These are phyloP conservation scores for Platorchestia sp. DNA, from an alignment of 1,140 invertebrate genomes.

Conservation along the genomic window DNA sequence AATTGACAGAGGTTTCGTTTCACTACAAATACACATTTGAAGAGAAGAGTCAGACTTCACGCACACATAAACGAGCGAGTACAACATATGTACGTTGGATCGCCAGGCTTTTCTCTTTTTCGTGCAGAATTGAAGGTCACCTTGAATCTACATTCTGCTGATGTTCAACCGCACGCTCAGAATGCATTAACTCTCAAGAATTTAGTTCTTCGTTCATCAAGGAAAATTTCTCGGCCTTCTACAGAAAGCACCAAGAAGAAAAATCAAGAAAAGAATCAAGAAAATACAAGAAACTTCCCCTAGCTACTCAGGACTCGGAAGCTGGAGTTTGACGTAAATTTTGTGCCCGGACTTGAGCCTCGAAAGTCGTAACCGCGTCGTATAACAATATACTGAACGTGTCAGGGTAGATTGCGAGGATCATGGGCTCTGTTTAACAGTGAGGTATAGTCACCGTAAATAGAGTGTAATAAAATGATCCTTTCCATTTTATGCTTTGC, in stretches of 20 bases:
- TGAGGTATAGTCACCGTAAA: not conserved
- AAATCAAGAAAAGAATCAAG: not conserved
- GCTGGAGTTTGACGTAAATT: not conserved
- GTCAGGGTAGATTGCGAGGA: not conserved
- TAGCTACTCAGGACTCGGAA: not conserved
- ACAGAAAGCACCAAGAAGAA: not conserved
- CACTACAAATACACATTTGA: too few species aligned
- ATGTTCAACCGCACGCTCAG: not conserved
- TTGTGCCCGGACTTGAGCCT: not conserved
- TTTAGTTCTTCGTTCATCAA: not conserved
- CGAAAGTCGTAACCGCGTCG: not conserved
- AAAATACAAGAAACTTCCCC: not conserved
- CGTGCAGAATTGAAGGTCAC: not conserved
- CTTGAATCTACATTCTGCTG: not conserved
- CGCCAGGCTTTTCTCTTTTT: not conserved
- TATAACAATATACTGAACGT: not conserved
- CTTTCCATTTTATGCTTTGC: not conserved
- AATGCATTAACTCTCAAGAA: not conserved
- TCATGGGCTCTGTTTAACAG: not conserved
- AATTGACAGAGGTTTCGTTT: not conserved
- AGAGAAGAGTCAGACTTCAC: not conserved
- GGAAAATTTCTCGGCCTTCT: not conserved
- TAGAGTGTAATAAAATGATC: not conserved
- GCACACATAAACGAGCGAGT: not conserved
- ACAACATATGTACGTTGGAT: not conserved